Evolutionary conservation across 2,797 vertebrate genomes (phyloP).

Genomic region (Fistularia tabacaria): DNA sequence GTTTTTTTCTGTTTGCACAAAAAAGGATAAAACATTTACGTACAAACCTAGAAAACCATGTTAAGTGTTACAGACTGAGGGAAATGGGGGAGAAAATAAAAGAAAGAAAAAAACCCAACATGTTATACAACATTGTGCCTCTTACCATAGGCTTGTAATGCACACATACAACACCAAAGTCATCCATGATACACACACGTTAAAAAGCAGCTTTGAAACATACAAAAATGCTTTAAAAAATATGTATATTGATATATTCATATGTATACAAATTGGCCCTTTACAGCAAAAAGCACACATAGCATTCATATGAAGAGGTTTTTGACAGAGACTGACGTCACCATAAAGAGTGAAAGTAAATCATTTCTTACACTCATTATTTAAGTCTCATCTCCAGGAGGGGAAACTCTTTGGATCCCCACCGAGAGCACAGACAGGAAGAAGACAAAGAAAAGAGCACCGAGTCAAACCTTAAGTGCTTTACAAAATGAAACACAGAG

Average conservation of each 20-base stretch:
- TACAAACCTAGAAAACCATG: constrained; percentile 73
- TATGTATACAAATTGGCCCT: constrained; percentile 80
- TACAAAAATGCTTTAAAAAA: constrained; percentile 83
- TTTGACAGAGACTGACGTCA: constrained; percentile 45
- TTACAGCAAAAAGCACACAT: constrained; percentile 68
- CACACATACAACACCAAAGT: constrained; percentile 61
- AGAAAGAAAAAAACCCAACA: constrained; percentile 31
- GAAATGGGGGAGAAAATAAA: constrained; percentile 54
- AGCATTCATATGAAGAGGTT: constrained; percentile 57
- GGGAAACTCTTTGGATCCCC: constrained; percentile 12
- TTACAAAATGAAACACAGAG: constrained; percentile 35
- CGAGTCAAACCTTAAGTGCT: constrained; percentile 52
- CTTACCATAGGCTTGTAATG: constrained; percentile 63
- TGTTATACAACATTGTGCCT: constrained; percentile 69
- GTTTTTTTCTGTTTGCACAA: constrained; percentile 69
- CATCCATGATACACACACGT: constrained; percentile 68
- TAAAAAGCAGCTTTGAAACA: constrained; percentile 82
- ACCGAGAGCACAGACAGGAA: constrained; percentile 38
- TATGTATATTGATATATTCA: constrained; percentile 82
- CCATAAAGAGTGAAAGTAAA: constrained; percentile 23
- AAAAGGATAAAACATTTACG: constrained; percentile 60
- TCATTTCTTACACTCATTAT: constrained; percentile 16
- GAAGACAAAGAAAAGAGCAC: constrained; percentile 25
- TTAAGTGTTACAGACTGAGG: constrained; percentile 63
- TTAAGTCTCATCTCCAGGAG: constrained; percentile 34